Evolutionary conservation across 2,797 vertebrate species (phyloP).

Genomic region (Lithobates pipiens): DNA sequence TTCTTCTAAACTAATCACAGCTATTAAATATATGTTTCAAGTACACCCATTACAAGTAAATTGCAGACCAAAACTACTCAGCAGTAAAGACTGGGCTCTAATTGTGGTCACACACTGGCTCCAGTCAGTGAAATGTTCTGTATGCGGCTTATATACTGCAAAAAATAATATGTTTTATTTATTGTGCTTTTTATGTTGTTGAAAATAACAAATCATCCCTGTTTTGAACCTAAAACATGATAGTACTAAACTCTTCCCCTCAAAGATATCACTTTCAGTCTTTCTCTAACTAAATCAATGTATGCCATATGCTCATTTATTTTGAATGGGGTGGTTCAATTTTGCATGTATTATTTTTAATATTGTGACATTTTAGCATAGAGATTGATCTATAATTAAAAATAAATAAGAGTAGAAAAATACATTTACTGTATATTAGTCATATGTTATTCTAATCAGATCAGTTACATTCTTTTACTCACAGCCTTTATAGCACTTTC

Average conservation of each 20-base stretch:
- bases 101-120: conserved; percentile 61
- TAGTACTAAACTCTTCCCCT: conserved; percentile 34
- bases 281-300: not conserved
- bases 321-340: too few species aligned
- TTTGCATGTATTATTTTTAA: too few species aligned
- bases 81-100: conserved; percentile 38
- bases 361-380: conserved; percentile 1
- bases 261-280: not conserved
- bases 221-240: conserved; percentile 2
- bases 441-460: too few species aligned
- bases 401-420: too few species aligned
- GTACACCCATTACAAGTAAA: conserved; percentile 56
- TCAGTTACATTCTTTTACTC: too few species aligned
- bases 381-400: not conserved
- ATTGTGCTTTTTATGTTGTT: conserved; percentile 45
- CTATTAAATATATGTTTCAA: conserved; percentile 55
- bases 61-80: conserved; percentile 58
- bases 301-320: too few species aligned
- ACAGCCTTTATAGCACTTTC: too few species aligned
- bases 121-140: conserved; percentile 54
- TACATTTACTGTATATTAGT: too few species aligned
- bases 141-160: conserved; percentile 25
- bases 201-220: not conserved
- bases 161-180: conserved; percentile 54
- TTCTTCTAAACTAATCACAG: conserved; percentile 54